Conservation (phyloP, 2,797 vertebrate genomes). For the Psittacula echo region DNA sequence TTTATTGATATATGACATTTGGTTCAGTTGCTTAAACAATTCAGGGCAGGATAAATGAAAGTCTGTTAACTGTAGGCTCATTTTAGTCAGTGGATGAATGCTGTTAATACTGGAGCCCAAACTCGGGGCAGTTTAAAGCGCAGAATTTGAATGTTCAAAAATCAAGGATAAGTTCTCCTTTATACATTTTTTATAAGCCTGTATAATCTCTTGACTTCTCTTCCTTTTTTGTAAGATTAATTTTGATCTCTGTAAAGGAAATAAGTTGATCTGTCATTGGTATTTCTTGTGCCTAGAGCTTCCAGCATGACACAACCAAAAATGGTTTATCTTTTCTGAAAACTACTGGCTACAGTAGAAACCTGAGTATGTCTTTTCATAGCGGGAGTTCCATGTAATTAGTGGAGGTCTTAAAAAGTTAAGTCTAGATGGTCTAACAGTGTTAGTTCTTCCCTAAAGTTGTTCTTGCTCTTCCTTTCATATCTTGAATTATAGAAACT, state of each 20-base stretch:
- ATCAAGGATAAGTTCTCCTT: neutral
- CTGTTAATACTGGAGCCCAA: neutral
- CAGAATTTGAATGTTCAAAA: neutral
- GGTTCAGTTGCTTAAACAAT: neutral
- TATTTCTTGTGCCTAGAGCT: neutral
- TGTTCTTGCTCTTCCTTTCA: neutral
- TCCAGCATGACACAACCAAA: neutral
- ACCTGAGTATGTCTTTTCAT: neutral
- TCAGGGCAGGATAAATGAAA: neutral
- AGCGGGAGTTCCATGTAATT: neutral
- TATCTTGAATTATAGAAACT: neutral
- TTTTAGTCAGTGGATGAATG: neutral
- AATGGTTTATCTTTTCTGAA: neutral
- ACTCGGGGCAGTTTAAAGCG: neutral
- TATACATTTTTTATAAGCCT: neutral
- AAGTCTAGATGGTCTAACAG: neutral
- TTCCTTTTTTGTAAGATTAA: neutral
- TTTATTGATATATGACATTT: neutral
- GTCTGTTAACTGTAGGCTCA: neutral
- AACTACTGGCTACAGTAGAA: neutral
- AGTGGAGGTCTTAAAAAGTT: neutral
- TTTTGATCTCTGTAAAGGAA: neutral
- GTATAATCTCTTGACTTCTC: conserved; percentile 9
- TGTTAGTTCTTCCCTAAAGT: neutral
- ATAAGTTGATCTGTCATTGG: neutral